A percentile compares a stretch with the other conserved stretches of the same genome.
Conservation (phyloP, 2,888 invertebrate genomes). For the Stomorhina lunata region DNA sequence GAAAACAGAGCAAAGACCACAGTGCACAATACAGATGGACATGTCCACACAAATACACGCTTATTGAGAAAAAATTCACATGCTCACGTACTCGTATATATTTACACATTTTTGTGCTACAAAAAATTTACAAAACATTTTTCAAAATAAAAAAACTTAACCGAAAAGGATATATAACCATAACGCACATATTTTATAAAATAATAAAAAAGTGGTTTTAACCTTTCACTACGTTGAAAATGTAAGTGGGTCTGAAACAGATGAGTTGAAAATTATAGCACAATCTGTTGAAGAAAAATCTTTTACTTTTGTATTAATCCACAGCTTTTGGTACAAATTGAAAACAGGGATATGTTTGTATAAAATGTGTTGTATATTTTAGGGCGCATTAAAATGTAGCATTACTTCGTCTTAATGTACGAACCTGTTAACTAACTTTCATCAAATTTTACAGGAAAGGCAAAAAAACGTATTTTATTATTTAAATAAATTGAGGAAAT, state of each 20-base stretch:
- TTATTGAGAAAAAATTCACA: not conserved
- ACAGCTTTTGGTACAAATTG: too few species aligned
- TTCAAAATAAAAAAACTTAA: conserved; percentile 16
- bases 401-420: too few species aligned
- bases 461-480: too few species aligned
- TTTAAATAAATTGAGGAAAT: too few species aligned
- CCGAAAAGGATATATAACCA: conserved; percentile 17
- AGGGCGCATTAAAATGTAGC: too few species aligned
- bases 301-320: too few species aligned
- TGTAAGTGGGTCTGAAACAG: not conserved
- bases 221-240: not conserved
- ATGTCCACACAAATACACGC: conserved; percentile 24
- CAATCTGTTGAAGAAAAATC: too few species aligned
- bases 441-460: too few species aligned
- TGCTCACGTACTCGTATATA: not conserved
- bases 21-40: conserved; percentile 27
- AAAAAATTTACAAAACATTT: conserved; percentile 23
- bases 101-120: conserved; percentile 10
- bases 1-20: conserved; percentile 38
- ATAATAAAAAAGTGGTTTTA: conserved; percentile 12
- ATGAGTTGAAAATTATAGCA: not conserved
- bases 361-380: too few species aligned
- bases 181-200: conserved; percentile 53
- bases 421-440: too few species aligned
- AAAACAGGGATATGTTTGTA: too few species aligned